Evolutionary conservation across 2,888 invertebrate species (phyloP).

Genomic region (Monoplex corrugatus): DNA sequence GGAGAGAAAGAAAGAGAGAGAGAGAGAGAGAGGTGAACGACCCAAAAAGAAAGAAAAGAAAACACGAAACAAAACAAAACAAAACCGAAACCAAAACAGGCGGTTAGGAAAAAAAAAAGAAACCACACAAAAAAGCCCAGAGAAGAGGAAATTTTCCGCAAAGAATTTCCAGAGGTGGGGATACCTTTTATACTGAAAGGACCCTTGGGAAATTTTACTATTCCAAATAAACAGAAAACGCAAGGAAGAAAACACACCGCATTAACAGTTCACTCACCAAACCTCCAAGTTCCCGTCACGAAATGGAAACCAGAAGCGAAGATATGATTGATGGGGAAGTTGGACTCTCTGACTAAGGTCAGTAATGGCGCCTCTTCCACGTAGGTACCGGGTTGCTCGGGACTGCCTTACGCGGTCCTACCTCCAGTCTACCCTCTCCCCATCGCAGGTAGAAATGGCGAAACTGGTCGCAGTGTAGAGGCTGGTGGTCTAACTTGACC

Average conservation of each 20-base stretch:
- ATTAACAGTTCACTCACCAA: no score
- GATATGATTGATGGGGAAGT: not conserved
- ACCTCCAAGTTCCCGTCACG: not conserved
- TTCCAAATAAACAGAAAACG: no score
- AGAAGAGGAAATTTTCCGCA: no score
- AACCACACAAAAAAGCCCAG: no score
- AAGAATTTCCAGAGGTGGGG: no score
- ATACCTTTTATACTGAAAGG: no score
- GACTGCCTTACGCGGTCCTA: not conserved
- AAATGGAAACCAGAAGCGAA: not conserved
- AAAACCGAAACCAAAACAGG: no score
- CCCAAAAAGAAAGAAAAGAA: no score
- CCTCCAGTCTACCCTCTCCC: not conserved
- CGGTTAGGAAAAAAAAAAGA: no score
- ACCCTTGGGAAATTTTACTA: no score
- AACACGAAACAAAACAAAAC: no score
- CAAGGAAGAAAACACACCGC: no score
- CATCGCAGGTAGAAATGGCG: not conserved
- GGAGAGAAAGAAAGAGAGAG: not conserved
- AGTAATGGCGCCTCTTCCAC: not conserved
- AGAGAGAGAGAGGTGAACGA: not conserved
- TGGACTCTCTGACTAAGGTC: not conserved
- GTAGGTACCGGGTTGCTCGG: not conserved
- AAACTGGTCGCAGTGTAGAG: not conserved
- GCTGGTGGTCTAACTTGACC: not conserved